These are phyloP conservation scores for Dendroctonus valens DNA, from an alignment of 1,140 invertebrate genomes.

Conservation along the genomic window DNA sequence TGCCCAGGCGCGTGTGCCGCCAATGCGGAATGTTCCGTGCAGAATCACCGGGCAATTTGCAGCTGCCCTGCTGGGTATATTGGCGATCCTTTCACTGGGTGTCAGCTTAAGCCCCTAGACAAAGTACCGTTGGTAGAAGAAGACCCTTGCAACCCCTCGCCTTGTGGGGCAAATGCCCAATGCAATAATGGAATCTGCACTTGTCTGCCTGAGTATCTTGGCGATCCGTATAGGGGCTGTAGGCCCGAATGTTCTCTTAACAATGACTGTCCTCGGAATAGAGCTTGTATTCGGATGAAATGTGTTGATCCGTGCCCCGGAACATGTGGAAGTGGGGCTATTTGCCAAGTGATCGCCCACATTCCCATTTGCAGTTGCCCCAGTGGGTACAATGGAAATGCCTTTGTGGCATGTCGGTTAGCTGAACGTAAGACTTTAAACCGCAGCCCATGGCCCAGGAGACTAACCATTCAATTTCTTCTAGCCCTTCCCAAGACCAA, in stretches of 20 bases:
- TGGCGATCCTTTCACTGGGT: conserved; percentile 70
- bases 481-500: conserved; percentile 53
- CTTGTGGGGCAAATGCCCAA: conserved; percentile 74
- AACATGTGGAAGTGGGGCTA: conserved; percentile 65
- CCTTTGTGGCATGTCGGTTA: conserved; percentile 60
- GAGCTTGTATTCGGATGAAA: conserved; percentile 67
- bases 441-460: not conserved
- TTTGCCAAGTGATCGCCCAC: conserved; percentile 65
- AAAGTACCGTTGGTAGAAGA: conserved; percentile 44
- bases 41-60: conserved; percentile 65
- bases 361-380: conserved; percentile 65
- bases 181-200: conserved; percentile 73
- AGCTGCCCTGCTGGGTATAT: conserved; percentile 65
- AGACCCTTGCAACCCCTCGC: conserved; percentile 67
- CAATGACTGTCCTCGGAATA: conserved; percentile 63
- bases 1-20: conserved; percentile 73
- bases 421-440: conserved; percentile 52
- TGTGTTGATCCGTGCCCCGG: conserved; percentile 72
- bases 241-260: conserved; percentile 74
- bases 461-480: conserved; percentile 37
- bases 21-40: conserved; percentile 61
- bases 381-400: conserved; percentile 62
- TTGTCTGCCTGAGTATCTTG: conserved; percentile 71
- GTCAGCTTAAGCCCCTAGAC: conserved; percentile 52
- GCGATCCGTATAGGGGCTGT: conserved; percentile 72